Conservation (phyloP, 2,113 vertebrate genomes). For the Lichenostomus cassidix region DNA sequence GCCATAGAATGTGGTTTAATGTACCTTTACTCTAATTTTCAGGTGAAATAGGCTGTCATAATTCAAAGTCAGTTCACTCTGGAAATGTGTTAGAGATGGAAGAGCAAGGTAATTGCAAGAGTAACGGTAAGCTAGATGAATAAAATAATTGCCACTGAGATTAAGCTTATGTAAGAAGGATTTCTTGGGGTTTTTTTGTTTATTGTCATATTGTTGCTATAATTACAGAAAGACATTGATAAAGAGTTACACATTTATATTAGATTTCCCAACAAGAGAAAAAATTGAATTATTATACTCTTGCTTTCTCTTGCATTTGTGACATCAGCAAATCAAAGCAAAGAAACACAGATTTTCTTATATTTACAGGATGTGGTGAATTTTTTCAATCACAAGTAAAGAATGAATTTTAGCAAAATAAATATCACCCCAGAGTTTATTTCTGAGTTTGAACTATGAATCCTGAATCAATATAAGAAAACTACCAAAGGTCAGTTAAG, state of each 20-base stretch:
- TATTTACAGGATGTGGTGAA: not conserved
- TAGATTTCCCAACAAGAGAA: not conserved
- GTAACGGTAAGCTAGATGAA: not conserved
- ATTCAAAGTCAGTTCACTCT: not conserved
- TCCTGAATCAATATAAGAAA: not conserved
- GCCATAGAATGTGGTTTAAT: not conserved
- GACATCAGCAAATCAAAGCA: not conserved
- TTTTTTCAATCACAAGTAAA: not conserved
- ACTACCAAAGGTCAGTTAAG: not conserved
- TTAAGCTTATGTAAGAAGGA: not conserved
- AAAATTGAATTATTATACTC: not conserved
- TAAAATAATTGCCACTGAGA: not conserved
- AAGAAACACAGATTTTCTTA: not conserved
- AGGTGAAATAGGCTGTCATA: not conserved
- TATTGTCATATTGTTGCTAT: not conserved
- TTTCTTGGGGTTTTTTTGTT: not conserved
- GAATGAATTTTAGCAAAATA: not conserved
- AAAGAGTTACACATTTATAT: not conserved
- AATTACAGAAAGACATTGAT: not conserved
- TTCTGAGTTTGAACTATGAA: not conserved
- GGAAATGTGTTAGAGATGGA: not conserved
- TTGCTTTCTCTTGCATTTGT: not conserved
- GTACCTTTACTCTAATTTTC: not conserved
- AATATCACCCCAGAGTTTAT: not conserved
- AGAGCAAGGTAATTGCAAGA: not conserved